Evolutionary conservation across 2,113 vertebrate genomes (phyloP).

Genomic region (Chloropsis hardwickii): DNA sequence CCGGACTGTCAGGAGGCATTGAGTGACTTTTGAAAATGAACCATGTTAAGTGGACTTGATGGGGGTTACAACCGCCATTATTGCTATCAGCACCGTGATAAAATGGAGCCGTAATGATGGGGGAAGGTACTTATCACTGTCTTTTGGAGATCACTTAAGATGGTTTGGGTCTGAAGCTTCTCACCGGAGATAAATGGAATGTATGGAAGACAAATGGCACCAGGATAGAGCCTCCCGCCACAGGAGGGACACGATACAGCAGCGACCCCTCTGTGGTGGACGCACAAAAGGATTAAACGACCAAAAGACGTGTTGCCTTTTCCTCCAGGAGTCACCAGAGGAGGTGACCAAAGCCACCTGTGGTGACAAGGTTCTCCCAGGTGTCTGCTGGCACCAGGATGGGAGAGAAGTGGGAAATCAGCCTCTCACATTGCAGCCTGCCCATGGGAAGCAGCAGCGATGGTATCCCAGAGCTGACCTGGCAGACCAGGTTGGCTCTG

Average conservation of each 20-base stretch:
- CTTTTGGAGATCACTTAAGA: constrained; percentile 71
- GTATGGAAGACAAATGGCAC: constrained; percentile 53
- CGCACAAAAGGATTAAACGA: accelerated
- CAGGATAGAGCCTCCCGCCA: neutral
- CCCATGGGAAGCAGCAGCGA: neutral
- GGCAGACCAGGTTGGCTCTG: neutral
- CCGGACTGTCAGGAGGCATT: constrained; percentile 74
- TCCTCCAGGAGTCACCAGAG: neutral
- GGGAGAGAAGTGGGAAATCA: neutral
- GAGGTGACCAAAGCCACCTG: neutral
- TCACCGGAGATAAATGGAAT: constrained; percentile 65
- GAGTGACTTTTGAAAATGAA: constrained; percentile 74
- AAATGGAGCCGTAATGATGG: constrained; percentile 73
- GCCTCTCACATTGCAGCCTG: neutral
- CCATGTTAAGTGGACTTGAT: constrained; percentile 77
- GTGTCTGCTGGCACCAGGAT: neutral
- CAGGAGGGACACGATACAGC: accelerated
- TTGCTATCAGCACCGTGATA: constrained; percentile 66
- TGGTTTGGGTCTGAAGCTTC: constrained; percentile 69
- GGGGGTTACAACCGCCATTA: constrained; percentile 73
- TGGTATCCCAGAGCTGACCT: neutral
- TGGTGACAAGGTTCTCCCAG: neutral
- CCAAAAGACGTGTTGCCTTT: neutral
- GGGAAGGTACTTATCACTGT: constrained; percentile 75
- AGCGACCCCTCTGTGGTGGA: accelerated